These are phyloP conservation scores for Ardeotis arabs DNA, from an alignment of 2,113 vertebrate species.

Conservation along the genomic window DNA sequence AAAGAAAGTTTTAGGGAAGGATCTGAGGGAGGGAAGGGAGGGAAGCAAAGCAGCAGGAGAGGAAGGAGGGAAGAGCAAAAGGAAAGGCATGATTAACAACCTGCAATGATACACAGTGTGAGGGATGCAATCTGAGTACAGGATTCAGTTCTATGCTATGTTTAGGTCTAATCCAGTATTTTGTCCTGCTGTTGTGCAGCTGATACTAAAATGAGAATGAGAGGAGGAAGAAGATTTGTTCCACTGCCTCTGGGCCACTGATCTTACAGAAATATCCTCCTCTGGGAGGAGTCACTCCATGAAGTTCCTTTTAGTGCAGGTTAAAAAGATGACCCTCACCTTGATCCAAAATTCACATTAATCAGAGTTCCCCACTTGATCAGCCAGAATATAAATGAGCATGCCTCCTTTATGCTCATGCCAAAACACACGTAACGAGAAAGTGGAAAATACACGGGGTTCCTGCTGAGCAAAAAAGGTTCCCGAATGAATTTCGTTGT, in stretches of 20 bases:
- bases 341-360: conserved; percentile 50
- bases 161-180: neutral
- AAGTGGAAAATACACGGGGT: neutral
- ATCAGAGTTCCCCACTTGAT: conserved; percentile 31
- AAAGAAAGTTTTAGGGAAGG: neutral
- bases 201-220: conserved; percentile 46
- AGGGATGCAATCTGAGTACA: neutral
- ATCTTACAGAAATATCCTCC: conserved; percentile 16
- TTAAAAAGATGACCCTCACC: conserved; percentile 23
- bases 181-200: conserved; percentile 19
- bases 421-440: conserved; percentile 23
- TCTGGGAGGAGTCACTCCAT: neutral
- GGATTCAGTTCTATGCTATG: neutral
- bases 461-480: conserved; percentile 38
- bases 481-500: conserved; percentile 38
- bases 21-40: neutral
- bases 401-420: neutral
- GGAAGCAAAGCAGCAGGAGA: neutral
- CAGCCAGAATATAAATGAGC: conserved; percentile 32
- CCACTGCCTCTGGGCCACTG: conserved; percentile 33
- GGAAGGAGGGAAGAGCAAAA: neutral
- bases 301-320: conserved; percentile 28
- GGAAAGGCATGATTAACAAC: neutral
- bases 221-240: conserved; percentile 20
- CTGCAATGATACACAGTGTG: neutral